Evolutionary conservation across 2,797 vertebrate genomes (phyloP).

Genomic region (Potorous gilbertii): DNA sequence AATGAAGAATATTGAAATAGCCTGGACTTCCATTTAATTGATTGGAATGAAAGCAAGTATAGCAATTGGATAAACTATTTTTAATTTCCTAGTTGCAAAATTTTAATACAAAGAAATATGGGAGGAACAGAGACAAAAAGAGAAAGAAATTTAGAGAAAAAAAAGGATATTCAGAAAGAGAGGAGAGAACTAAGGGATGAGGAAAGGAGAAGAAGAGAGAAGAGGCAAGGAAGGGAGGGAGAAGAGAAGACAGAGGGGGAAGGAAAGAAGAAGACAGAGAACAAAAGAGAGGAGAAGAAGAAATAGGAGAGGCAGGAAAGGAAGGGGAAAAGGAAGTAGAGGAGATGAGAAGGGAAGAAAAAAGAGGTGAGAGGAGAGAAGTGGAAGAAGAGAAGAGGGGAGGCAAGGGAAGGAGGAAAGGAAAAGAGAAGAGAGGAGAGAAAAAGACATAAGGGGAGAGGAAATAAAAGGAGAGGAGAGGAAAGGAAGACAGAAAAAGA

Average conservation of each 20-base stretch:
- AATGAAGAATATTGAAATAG: conserved; percentile 18
- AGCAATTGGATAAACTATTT: conserved; percentile 16
- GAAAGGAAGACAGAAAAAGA: neutral
- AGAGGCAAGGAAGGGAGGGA: neutral
- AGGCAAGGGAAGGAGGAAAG: neutral
- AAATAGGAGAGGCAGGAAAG: neutral
- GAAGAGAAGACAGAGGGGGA: neutral
- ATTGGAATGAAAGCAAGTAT: conserved; percentile 21
- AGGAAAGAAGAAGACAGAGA: neutral
- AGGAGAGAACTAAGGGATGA: neutral
- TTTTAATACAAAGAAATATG: conserved; percentile 31
- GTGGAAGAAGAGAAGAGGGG: neutral
- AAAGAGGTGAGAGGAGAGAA: neutral
- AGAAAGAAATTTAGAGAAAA: neutral
- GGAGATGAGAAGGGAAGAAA: neutral
- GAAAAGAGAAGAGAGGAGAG: neutral
- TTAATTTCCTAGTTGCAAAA: conserved; percentile 24
- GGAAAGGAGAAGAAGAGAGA: neutral
- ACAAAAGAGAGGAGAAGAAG: neutral
- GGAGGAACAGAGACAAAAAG: conserved; percentile 1
- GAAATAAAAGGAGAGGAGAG: neutral
- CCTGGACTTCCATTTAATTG: conserved; percentile 10
- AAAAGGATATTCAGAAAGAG: neutral
- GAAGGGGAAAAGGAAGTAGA: neutral
- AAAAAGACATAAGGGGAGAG: neutral